phyloP scores from a whole-genome alignment of 1,140 invertebrate species.

The Metaphire vulgaris region DNA sequence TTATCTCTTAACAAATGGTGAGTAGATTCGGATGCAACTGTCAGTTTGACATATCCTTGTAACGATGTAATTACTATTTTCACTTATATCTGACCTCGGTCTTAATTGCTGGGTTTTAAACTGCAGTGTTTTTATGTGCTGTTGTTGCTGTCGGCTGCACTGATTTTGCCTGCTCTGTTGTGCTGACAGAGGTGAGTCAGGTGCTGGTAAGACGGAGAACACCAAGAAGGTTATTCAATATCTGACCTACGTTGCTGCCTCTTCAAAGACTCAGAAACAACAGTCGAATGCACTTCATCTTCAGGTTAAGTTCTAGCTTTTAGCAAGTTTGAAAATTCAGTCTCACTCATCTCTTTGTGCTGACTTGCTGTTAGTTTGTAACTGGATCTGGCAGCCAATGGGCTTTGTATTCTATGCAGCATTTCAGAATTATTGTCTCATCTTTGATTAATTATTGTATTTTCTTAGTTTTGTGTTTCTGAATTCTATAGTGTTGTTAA shows the following conservation, averaged over 20 bases:
- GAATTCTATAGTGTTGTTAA: too few species aligned
- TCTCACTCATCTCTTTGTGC: not conserved
- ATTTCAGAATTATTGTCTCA: too few species aligned
- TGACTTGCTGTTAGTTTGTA: too few species aligned
- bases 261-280: slow-evolving; percentile 7
- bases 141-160: not conserved
- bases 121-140: not conserved
- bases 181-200: slow-evolving; percentile 35
- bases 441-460: too few species aligned
- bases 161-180: not conserved
- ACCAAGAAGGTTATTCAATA: slow-evolving; percentile 59
- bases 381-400: too few species aligned
- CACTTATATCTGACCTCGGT: not conserved
- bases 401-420: too few species aligned
- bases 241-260: slow-evolving; percentile 26
- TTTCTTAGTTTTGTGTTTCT: too few species aligned
- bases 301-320: not conserved
- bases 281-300: not conserved
- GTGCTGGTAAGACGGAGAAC: slow-evolving; percentile 58
- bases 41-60: not conserved
- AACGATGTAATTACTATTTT: too few species aligned
- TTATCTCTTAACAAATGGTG: too few species aligned
- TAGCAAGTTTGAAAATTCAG: not conserved
- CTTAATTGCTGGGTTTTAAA: not conserved
- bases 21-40: not conserved